phyloP scores from a whole-genome alignment of 2,888 invertebrate genomes.

The Adelphocoris suturalis region DNA sequence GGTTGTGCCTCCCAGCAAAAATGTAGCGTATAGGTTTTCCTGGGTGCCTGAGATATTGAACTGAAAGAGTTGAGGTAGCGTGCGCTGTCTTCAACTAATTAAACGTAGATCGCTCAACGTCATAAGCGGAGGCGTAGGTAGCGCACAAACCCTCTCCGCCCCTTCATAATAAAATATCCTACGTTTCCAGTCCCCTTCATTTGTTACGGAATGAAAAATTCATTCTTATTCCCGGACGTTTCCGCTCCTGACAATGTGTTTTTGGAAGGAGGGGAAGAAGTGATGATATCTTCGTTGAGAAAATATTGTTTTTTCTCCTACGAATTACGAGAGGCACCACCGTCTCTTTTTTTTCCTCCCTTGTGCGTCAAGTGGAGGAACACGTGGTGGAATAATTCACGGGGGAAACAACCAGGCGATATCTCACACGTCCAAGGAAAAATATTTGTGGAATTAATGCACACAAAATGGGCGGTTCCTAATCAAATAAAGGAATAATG shows the following conservation, averaged over 20 bases:
- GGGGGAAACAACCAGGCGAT: conserved; percentile 17
- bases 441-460: conserved; percentile 32
- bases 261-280: not conserved
- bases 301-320: conserved; percentile 37
- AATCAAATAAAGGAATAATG: conserved; percentile 17
- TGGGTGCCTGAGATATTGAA: conserved; percentile 6
- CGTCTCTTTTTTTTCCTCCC: not conserved
- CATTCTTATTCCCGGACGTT: conserved; percentile 51
- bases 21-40: not conserved
- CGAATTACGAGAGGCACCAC: conserved; percentile 33
- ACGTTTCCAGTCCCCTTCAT: conserved; percentile 12
- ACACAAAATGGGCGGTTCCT: conserved; percentile 4
- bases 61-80: conserved; percentile 42
- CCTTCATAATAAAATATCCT: conserved; percentile 36
- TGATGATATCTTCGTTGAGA: conserved; percentile 39
- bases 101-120: conserved; percentile 61
- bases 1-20: not conserved
- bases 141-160: not conserved
- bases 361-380: conserved; percentile 17
- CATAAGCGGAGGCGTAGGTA: conserved; percentile 15
- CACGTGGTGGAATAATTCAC: conserved; percentile 29
- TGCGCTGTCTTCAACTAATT: conserved; percentile 44
- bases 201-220: conserved; percentile 59
- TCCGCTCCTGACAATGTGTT: conserved; percentile 27
- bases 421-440: conserved; percentile 3